Evolutionary conservation across 2,113 vertebrate species (phyloP).

Genomic region (Falco punctatus): DNA sequence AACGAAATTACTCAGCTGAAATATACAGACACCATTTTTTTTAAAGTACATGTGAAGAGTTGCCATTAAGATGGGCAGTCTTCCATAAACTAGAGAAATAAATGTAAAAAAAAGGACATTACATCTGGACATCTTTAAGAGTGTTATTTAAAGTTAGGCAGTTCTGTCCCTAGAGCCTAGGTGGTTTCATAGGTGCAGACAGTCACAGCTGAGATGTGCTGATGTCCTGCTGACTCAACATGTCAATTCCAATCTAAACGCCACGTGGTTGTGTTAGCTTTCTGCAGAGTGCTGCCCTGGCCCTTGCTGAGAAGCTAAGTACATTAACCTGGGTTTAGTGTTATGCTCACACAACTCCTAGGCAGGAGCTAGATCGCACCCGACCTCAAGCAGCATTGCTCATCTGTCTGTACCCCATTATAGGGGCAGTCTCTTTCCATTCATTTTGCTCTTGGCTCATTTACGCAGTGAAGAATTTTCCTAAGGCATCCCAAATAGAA

Average conservation of each 20-base stretch:
- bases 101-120: neutral
- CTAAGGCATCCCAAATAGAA: neutral
- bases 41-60: neutral
- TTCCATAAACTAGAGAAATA: neutral
- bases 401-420: neutral
- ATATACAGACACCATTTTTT: neutral
- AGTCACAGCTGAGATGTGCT: neutral
- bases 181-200: neutral
- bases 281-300: neutral
- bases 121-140: neutral
- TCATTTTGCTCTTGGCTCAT: neutral
- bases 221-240: neutral
- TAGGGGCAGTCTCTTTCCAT: neutral
- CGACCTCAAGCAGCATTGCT: neutral
- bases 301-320: neutral
- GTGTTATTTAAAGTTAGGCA: neutral
- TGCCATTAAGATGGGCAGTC: neutral
- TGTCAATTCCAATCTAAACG: neutral
- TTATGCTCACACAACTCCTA: neutral
- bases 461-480: neutral
- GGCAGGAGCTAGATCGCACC: neutral
- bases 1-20: neutral
- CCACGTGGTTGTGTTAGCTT: neutral
- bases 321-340: neutral
- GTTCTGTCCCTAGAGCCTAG: neutral